Conservation (phyloP, 2,888 invertebrate genomes). For the Dynastes grantii region DNA sequence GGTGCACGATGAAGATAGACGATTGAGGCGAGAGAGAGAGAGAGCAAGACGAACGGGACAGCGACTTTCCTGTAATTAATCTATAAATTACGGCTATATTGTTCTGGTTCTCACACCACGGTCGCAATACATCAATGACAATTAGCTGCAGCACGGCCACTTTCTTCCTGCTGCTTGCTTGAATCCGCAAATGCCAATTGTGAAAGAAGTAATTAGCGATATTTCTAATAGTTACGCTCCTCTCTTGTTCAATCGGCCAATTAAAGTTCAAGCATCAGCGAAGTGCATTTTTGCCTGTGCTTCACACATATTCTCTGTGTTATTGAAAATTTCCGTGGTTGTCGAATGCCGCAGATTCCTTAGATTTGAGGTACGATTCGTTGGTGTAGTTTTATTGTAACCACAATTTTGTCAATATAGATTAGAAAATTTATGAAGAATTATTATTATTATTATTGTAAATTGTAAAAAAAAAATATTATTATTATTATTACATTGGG, state of each 20-base stretch:
- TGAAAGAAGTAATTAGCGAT: constrained; percentile 58
- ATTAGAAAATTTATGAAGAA: too few species aligned
- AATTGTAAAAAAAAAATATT: too few species aligned
- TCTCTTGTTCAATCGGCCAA: constrained; percentile 51
- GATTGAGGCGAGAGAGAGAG: constrained; percentile 4
- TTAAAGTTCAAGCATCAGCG: constrained; percentile 51
- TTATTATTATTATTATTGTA: too few species aligned
- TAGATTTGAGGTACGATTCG: background rate
- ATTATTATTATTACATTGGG: too few species aligned
- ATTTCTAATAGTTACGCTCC: constrained; percentile 57
- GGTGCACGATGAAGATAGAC: background rate
- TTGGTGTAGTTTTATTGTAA: too few species aligned
- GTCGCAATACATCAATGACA: constrained; percentile 59
- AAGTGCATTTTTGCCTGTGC: constrained; percentile 23
- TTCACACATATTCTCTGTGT: constrained; percentile 3
- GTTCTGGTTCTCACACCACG: constrained; percentile 59
- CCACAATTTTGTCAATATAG: too few species aligned
- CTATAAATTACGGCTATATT: constrained; percentile 59
- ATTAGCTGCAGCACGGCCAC: constrained; percentile 54
- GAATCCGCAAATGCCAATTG: constrained; percentile 57
- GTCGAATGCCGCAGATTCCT: background rate
- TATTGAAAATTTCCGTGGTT: background rate
- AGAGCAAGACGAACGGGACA: constrained; percentile 40
- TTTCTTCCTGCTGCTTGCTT: constrained; percentile 52
- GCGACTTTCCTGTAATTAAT: constrained; percentile 57